Evolutionary conservation across 2,113 vertebrate species (phyloP).

Genomic region (Oryzias curvinotus): DNA sequence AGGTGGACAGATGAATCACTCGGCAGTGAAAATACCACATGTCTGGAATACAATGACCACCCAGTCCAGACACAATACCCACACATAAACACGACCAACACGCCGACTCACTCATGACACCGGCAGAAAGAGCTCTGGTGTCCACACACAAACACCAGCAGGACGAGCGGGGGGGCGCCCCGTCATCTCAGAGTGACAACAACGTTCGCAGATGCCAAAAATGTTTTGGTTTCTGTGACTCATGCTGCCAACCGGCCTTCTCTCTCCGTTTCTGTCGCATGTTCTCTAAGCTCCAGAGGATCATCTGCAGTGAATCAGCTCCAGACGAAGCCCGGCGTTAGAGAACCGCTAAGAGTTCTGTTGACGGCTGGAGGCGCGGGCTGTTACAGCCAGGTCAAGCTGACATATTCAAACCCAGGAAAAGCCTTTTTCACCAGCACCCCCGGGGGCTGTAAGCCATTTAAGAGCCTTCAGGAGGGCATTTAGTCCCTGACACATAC

Average conservation of each 20-base stretch:
- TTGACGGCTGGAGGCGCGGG: slow-evolving; percentile 31
- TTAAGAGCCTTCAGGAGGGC: slow-evolving; percentile 48
- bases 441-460: slow-evolving; percentile 49
- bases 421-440: slow-evolving; percentile 43
- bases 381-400: slow-evolving; percentile 21
- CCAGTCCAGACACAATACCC: slow-evolving; percentile 68
- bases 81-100: slow-evolving; percentile 64
- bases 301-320: slow-evolving; percentile 69
- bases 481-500: slow-evolving; percentile 60
- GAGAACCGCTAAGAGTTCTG: slow-evolving; percentile 42
- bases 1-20: slow-evolving; percentile 73
- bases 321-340: slow-evolving; percentile 39
- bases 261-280: slow-evolving; percentile 34
- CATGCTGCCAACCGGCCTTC: slow-evolving; percentile 60
- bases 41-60: slow-evolving; percentile 72
- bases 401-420: slow-evolving; percentile 41
- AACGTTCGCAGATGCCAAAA: slow-evolving; percentile 64
- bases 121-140: slow-evolving; percentile 34
- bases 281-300: slow-evolving; percentile 59
- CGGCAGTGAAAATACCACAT: slow-evolving; percentile 62
- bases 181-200: slow-evolving; percentile 60
- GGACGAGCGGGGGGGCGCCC: slow-evolving; percentile 61
- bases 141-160: slow-evolving; percentile 51
- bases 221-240: slow-evolving; percentile 62
- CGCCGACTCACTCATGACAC: slow-evolving; percentile 61